Conservation (phyloP, 2,888 invertebrate species). For the Epistrophe grossulariae region DNA sequence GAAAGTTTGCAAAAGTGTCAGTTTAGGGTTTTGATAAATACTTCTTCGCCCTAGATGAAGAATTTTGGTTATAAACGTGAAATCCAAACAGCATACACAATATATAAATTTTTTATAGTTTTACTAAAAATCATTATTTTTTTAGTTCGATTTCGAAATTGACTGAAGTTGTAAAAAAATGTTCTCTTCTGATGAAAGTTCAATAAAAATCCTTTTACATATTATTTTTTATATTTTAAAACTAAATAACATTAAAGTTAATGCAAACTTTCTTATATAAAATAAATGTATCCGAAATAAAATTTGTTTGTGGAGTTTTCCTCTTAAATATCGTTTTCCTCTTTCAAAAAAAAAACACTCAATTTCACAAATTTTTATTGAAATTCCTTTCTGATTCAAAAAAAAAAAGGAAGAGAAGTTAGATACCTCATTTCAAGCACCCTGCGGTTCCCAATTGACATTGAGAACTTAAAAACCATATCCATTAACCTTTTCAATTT, state of each 20-base stretch:
- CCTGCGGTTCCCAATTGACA: slow-evolving; percentile 42
- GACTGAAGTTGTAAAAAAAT: no score
- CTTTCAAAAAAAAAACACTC: background rate
- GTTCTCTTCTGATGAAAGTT: background rate
- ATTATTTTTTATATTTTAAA: background rate
- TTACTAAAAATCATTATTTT: no score
- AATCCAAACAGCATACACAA: no score
- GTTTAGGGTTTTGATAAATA: background rate
- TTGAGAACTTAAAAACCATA: slow-evolving; percentile 35
- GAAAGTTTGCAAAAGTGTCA: background rate
- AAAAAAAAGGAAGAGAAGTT: background rate
- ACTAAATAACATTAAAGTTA: background rate
- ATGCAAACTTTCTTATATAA: background rate
- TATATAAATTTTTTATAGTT: no score
- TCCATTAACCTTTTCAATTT: slow-evolving; percentile 50
- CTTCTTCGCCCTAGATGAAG: no score
- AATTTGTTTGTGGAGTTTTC: background rate
- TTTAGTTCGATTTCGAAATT: no score
- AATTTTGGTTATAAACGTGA: no score
- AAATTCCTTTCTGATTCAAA: background rate
- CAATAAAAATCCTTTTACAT: background rate
- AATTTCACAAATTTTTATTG: slow-evolving; percentile 5
- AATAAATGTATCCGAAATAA: background rate
- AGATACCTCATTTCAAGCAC: slow-evolving; percentile 18
- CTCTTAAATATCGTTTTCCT: background rate